Percentiles rank a stretch among this genome's conserved stretches.
Conservation (phyloP, 1,140 invertebrate genomes). For the Drosophila insularis region DNA sequence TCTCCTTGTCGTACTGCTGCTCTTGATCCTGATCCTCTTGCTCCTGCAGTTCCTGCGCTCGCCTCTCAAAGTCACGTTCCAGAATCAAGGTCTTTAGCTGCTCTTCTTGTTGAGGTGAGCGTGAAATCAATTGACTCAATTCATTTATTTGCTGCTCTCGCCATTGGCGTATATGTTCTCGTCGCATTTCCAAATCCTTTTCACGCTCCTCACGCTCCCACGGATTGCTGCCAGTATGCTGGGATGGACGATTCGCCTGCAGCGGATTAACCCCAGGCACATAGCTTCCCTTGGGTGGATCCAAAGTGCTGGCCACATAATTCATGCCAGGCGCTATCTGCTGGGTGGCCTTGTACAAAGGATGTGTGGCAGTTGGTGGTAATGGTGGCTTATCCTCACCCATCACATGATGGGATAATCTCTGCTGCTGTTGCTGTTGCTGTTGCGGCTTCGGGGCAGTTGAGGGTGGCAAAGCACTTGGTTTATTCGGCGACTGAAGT, state of each 20-base stretch:
- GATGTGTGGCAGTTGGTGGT: slow-evolving; percentile 89
- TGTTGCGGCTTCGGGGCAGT: slow-evolving; percentile 81
- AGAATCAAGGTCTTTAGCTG: slow-evolving; percentile 91
- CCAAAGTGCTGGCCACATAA: slow-evolving; percentile 85
- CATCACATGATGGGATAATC: slow-evolving; percentile 54
- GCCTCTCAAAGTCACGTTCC: slow-evolving; percentile 93
- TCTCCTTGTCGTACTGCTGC: slow-evolving; percentile 83
- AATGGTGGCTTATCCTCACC: slow-evolving; percentile 86
- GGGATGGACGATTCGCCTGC: slow-evolving; percentile 22
- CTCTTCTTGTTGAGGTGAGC: slow-evolving; percentile 92
- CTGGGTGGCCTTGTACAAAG: slow-evolving; percentile 87
- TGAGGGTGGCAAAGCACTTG: slow-evolving; percentile 57
- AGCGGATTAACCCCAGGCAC: slow-evolving; percentile 83
- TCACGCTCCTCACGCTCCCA: slow-evolving; percentile 95
- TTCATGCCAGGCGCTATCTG: slow-evolving; percentile 74
- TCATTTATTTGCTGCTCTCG: slow-evolving; percentile 93
- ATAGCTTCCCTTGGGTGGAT: slow-evolving; percentile 89
- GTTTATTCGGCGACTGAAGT: slow-evolving; percentile 72
- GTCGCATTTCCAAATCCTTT: slow-evolving; percentile 84
- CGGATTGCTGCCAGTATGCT: slow-evolving; percentile 86
- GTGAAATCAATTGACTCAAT: slow-evolving; percentile 86
- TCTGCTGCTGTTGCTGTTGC: slow-evolving; percentile 78
- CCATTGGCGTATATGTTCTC: slow-evolving; percentile 84
- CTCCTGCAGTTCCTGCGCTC: slow-evolving; percentile 90
- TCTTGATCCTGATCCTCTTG: slow-evolving; percentile 90